These are phyloP conservation scores for Drosophila azteca DNA, from an alignment of 1,140 invertebrate species.

Conservation along the genomic window DNA sequence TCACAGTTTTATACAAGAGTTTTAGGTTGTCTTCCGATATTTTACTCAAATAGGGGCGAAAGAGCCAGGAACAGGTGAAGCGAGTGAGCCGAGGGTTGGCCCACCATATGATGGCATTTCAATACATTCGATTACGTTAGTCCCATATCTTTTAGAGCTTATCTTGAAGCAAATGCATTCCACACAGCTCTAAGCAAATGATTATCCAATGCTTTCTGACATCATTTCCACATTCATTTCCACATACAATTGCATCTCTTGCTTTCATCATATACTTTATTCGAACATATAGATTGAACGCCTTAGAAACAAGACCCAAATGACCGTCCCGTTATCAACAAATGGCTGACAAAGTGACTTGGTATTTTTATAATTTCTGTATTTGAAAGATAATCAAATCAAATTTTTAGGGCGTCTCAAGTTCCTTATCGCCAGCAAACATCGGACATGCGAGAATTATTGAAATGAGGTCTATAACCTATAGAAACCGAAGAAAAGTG, in stretches of 20 bases:
- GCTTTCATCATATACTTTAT: background rate
- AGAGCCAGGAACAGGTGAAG: too few species aligned
- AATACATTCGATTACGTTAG: too few species aligned
- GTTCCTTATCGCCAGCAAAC: constrained; percentile 34
- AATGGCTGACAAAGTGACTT: constrained; percentile 10
- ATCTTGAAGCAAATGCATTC: too few species aligned
- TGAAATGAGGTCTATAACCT: constrained; percentile 44
- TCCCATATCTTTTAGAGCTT: too few species aligned
- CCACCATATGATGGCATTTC: too few species aligned
- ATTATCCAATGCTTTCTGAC: too few species aligned
- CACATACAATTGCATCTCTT: constrained; percentile 3
- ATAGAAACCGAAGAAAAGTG: constrained; percentile 1
- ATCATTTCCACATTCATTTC: too few species aligned
- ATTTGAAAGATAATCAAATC: constrained; percentile 28
- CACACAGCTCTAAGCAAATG: too few species aligned
- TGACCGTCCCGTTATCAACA: constrained; percentile 22
- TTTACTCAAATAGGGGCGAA: too few species aligned
- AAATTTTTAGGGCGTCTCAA: constrained; percentile 29
- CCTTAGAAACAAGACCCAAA: constrained; percentile 43
- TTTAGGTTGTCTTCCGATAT: too few species aligned
- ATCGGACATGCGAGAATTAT: constrained; percentile 12
- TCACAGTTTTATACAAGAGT: too few species aligned
- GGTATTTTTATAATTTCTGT: background rate
- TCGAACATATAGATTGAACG: constrained; percentile 8
- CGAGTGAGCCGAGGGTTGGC: too few species aligned